phyloP scores from a whole-genome alignment of 2,797 vertebrate species.

The Eospalax fontanierii region DNA sequence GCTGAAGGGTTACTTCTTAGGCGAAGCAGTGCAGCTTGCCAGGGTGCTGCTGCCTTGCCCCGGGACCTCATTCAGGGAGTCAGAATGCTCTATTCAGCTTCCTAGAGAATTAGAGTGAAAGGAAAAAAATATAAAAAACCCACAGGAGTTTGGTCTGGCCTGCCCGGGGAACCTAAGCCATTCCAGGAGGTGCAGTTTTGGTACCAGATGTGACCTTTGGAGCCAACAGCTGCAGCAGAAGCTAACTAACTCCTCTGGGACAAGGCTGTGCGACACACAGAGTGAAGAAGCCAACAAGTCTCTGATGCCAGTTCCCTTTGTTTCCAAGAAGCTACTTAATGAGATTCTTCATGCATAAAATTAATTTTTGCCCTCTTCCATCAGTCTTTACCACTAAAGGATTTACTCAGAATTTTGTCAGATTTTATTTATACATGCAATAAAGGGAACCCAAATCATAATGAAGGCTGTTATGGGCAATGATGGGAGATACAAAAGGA shows the following conservation, averaged over 20 bases:
- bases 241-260: background rate
- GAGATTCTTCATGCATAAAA: constrained; percentile 90
- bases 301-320: constrained; percentile 82
- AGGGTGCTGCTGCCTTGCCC: background rate
- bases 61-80: background rate
- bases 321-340: constrained; percentile 87
- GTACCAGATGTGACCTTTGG: fast-evolving
- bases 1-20: constrained; percentile 49
- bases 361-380: constrained; percentile 88
- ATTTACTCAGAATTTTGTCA: constrained; percentile 87
- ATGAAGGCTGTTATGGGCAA: constrained; percentile 86
- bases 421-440: constrained; percentile 87
- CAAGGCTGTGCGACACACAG: background rate
- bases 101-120: background rate
- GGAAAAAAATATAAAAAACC: background rate
- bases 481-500: constrained; percentile 81
- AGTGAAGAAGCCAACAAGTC: background rate
- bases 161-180: background rate
- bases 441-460: constrained; percentile 82
- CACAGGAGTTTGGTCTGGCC: background rate
- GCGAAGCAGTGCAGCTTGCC: constrained; percentile 25
- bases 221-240: background rate
- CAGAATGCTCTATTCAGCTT: background rate
- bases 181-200: background rate
- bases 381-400: constrained; percentile 84